Conservation (phyloP, 2,888 invertebrate genomes). For the Boloria selene region DNA sequence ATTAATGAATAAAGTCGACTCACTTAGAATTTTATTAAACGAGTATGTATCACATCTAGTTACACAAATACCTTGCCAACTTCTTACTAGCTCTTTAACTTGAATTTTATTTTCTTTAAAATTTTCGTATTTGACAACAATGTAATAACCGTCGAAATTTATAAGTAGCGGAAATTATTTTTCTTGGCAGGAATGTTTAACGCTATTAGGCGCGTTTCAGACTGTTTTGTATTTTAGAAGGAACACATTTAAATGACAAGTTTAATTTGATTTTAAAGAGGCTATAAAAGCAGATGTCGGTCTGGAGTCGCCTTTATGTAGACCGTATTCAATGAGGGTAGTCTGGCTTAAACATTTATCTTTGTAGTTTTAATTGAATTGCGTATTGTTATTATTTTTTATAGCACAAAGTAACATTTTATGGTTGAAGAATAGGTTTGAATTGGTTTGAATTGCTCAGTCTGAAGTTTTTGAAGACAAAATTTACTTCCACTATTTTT, state of each 20-base stretch:
- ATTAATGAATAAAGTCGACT: too few species aligned
- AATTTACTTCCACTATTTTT: too few species aligned
- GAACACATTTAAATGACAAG: background rate
- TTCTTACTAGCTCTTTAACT: conserved; percentile 45
- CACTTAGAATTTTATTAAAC: too few species aligned
- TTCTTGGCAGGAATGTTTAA: conserved; percentile 40
- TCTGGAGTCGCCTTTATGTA: conserved; percentile 14
- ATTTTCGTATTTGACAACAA: conserved; percentile 37
- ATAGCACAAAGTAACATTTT: too few species aligned
- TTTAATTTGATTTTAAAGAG: conserved; percentile 27
- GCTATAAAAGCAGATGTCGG: conserved; percentile 5
- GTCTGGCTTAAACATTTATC: background rate
- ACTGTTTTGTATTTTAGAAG: conserved; percentile 14
- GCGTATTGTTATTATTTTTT: background rate
- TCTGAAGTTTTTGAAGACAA: too few species aligned
- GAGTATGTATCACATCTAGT: conserved; percentile 27
- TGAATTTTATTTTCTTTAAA: conserved; percentile 42
- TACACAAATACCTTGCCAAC: conserved; percentile 44
- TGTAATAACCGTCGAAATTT: conserved; percentile 41
- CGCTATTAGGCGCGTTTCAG: conserved; percentile 33
- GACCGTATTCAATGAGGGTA: background rate
- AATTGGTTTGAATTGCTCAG: too few species aligned
- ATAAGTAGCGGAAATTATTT: conserved; percentile 41
- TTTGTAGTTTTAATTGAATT: conserved; percentile 1
- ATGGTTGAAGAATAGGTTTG: too few species aligned